Base-by-base conservation (phyloP, 2,113 vertebrate species). In the Coturnix japonica region DNA sequence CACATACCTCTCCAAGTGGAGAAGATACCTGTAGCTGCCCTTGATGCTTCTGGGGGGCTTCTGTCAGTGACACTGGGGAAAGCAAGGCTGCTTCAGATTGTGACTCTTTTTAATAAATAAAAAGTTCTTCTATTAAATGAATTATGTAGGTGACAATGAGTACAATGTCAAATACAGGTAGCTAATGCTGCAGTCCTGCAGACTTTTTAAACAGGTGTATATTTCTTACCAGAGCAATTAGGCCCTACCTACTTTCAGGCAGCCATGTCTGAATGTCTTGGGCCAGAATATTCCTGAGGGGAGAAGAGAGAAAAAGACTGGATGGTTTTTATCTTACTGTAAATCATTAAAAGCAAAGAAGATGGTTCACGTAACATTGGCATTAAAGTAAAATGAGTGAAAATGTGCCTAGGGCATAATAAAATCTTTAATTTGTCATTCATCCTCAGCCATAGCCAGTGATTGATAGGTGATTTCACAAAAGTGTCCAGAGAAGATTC, bases 331-430 rank as follows among this genome's bases (percentile, higher is more conserved):
- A 81, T 91, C 84, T 95, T 59, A 93, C 77, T 90, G 57, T 49
- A 91, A 89, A 95, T 94, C 81, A 23, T 97, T 97, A 93, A 94
- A 95, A 92, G 66, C 76, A 73, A 95, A 87, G 85, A 93, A 96
- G 93, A 95, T 96, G 92, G 94, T 96, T 97, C 96, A 91, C 81
- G 95, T 98, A 97, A 96, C 69, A 89, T 74, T 66, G 77, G 46
- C 94, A 94, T 97, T 96, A 96, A 96, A 96, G 47, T 90, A 94
- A 96, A 97, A 97, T 89, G 96, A 96, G 74, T 91, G 81, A 91
- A 97, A 97, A 74, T 71, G 91, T 73, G 95, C 96, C 96, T 82
- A 43, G 7, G 92, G 97, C 95, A 89, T 79, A 94, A 85, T 91
- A 81, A 97, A 97, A 96, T 93, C 89, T 97, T 97, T 95, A 95